These are phyloP conservation scores for Lepidotrigona ventralis DNA, from an alignment of 1,140 invertebrate species.

Conservation along the genomic window DNA sequence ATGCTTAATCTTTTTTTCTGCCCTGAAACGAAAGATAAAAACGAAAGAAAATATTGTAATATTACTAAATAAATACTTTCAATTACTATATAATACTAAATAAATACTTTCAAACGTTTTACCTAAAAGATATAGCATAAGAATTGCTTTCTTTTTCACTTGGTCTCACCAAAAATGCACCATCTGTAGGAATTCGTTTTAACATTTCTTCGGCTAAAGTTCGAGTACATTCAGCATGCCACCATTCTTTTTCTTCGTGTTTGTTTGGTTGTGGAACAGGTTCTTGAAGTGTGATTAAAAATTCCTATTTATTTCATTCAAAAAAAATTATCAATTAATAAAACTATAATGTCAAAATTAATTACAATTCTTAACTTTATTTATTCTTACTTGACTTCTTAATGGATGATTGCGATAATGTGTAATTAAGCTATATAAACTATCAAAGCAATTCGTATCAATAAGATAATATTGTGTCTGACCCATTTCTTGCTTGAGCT, in stretches of 20 bases:
- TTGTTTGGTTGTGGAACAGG: constrained; percentile 97
- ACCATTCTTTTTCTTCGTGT: constrained; percentile 97
- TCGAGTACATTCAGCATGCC: constrained; percentile 89
- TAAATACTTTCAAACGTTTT: constrained; percentile 54
- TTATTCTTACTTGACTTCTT: constrained; percentile 85
- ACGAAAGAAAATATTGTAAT: not conserved
- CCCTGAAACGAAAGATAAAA: constrained; percentile 81
- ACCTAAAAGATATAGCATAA: constrained; percentile 98
- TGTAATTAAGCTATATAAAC: constrained; percentile 94
- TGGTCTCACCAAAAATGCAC: constrained; percentile 94
- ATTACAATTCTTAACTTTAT: constrained; percentile 8
- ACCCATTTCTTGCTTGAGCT: constrained; percentile 93
- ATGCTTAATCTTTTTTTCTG: constrained; percentile 96
- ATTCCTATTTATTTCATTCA: constrained; percentile 82
- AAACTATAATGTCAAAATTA: not conserved
- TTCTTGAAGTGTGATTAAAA: constrained; percentile 92
- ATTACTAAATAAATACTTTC: too few relatives aligned
- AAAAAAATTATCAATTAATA: constrained; percentile 19
- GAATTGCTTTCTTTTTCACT: constrained; percentile 91
- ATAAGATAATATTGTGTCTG: constrained; percentile 95
- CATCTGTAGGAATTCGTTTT: constrained; percentile 90
- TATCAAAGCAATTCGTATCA: constrained; percentile 94
- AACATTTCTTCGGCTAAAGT: constrained; percentile 93
- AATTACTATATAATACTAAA: not conserved
- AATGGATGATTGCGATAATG: constrained; percentile 94